phyloP scores from a whole-genome alignment of 2,888 invertebrate species.

The Caenorhabditis doughertyi region DNA sequence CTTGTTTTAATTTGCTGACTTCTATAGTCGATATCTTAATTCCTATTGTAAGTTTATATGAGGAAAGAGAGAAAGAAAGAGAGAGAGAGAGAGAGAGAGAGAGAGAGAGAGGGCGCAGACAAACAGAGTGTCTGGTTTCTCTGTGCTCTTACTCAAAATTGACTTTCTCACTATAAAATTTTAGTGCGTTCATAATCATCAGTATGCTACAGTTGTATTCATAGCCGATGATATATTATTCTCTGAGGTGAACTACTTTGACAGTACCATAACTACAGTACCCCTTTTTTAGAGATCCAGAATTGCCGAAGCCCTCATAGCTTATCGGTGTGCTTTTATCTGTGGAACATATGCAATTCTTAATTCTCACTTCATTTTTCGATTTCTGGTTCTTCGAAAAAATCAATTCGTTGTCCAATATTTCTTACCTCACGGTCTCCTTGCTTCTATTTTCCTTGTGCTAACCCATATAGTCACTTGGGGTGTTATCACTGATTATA shows the following conservation, averaged over 20 bases:
- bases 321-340: conserved; percentile 18
- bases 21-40: conserved; percentile 21
- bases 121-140: too few species aligned
- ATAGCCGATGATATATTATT: too few species aligned
- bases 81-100: background rate
- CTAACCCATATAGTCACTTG: background rate
- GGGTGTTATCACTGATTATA: background rate
- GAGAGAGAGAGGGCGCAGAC: too few species aligned
- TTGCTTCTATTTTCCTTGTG: background rate
- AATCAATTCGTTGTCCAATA: background rate
- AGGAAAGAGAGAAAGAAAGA: background rate
- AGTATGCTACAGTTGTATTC: conserved; percentile 18
- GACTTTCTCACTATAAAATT: background rate
- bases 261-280: conserved; percentile 17
- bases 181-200: conserved; percentile 17
- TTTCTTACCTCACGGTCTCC: conserved; percentile 10
- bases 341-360: conserved; percentile 34
- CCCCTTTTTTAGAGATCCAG: background rate
- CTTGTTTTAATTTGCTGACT: conserved; percentile 19
- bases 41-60: conserved; percentile 17
- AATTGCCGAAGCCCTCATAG: background rate
- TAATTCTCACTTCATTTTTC: conserved; percentile 23
- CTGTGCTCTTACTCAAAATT: too few species aligned
- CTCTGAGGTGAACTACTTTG: too few species aligned
- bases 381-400: background rate